Evolutionary conservation across 2,888 invertebrate genomes (phyloP).

Genomic region (Agriopis leucophaearia): DNA sequence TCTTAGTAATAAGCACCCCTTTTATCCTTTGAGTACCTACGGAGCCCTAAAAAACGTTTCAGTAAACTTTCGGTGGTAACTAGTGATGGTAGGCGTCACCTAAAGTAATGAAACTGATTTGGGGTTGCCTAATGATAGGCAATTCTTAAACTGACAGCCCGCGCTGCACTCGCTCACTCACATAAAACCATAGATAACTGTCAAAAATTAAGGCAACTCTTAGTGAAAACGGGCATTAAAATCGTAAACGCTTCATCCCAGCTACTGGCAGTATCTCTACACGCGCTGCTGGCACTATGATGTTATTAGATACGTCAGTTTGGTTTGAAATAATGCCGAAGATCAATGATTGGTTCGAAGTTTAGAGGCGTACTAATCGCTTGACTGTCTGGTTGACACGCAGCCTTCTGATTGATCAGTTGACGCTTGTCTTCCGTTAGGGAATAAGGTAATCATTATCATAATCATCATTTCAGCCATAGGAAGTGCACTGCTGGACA

Average conservation of each 20-base stretch:
- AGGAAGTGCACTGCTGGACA: too few relatives aligned
- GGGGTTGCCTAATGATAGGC: too few relatives aligned
- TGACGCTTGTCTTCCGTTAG: slow-evolving; percentile 1
- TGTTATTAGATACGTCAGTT: slow-evolving; percentile 55
- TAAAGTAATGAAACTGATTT: too few relatives aligned
- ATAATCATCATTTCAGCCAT: too few relatives aligned
- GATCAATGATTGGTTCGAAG: slow-evolving; percentile 17
- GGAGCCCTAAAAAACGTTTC: too few relatives aligned
- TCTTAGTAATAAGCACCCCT: too few relatives aligned
- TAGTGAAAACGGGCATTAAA: background rate
- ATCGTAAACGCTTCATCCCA: background rate
- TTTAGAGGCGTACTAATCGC: slow-evolving; percentile 20
- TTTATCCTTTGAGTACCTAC: too few relatives aligned
- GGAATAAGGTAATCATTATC: background rate
- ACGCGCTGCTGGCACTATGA: slow-evolving; percentile 42
- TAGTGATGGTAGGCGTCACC: too few relatives aligned
- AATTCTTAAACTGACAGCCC: too few relatives aligned
- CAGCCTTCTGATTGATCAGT: slow-evolving; percentile 16
- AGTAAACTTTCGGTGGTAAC: too few relatives aligned
- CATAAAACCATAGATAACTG: too few relatives aligned
- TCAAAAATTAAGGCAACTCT: background rate
- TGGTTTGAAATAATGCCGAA: slow-evolving; percentile 36
- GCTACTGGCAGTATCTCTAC: slow-evolving; percentile 6
- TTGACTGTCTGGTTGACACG: slow-evolving; percentile 19
- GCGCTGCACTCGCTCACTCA: too few relatives aligned